Base-by-base conservation (phyloP, 2,888 invertebrate genomes). In the Ochlodes sylvanus region DNA sequence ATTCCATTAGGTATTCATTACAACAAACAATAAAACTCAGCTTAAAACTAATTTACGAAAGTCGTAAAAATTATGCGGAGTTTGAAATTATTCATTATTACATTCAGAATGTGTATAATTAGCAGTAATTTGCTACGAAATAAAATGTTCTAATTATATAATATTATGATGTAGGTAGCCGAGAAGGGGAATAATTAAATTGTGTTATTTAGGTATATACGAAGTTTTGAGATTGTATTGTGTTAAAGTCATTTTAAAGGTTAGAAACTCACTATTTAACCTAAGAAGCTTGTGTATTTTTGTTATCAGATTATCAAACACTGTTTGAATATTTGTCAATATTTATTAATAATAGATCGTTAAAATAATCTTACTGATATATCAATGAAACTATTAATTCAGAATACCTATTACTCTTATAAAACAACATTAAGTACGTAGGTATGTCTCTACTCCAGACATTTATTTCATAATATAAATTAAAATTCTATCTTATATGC, bases 11-110 rank as follows among this genome's bases (percentile, higher is more conserved):
- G 50, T 50, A 50, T 50, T 50, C 50, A 50, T 50, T 50, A 50
- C 10, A 17, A 32, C 44, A 27, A 61, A 34, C 55, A n/a, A 63
- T 68, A 42, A 69, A 69, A 64, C 34, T 58, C 54, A 21, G 54
- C 57, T 54, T 69, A 38, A 64, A 70, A 72, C 69, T 69, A 68
- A 74, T 71, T 72, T 68, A 71, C 27, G n/a, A 50, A 56, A 64
- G 55, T 74, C 69, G 69, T 77, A 71, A 78, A 69, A 76, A 73
- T 73, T 72, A 72, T 61, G 75, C 71, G 64, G 68, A 69, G 74
- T 71, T 73, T 66, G 70, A 65, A 72, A 74, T 75, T 72, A 72
- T 68, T 64, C 68, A 69, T 66, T 71, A 70, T 69, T 71, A 69
- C 65, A 41, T 44, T 57, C 41, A 64, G 64, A 61, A 65, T 68